A percentile compares a stretch with the other conserved stretches of the same genome.
phyloP scores from a whole-genome alignment of 2,113 vertebrate species.

The Paratilapia polleni region DNA sequence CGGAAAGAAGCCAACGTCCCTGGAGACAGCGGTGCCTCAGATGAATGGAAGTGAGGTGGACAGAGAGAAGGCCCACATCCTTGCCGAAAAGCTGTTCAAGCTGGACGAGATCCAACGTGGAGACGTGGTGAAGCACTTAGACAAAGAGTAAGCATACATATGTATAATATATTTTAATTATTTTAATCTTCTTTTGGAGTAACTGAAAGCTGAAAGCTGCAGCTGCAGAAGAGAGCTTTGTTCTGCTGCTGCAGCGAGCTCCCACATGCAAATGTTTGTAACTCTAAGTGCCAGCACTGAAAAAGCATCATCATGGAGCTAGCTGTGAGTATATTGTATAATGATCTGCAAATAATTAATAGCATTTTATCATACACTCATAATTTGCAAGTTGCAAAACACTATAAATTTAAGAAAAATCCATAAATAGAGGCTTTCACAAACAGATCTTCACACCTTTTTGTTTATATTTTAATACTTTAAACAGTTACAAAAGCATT shows the following conservation, averaged over 20 bases:
- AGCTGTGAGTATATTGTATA: no score
- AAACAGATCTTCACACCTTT: background rate
- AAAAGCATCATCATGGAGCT: no score
- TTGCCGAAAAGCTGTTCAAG: slow-evolving; percentile 76
- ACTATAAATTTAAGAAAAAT: background rate
- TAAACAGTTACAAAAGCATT: background rate
- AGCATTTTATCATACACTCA: background rate
- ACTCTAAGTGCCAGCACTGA: background rate
- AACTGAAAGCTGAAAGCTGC: background rate
- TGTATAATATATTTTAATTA: background rate
- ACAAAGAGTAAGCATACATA: slow-evolving; percentile 82
- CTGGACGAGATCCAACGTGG: slow-evolving; percentile 75
- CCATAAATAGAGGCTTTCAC: background rate
- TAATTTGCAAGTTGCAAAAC: background rate
- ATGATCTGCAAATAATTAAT: no score
- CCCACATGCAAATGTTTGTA: background rate
- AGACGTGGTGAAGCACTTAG: slow-evolving; percentile 81
- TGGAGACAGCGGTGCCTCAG: background rate
- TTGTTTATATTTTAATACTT: no score
- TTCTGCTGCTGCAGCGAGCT: no score
- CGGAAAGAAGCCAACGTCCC: slow-evolving; percentile 8
- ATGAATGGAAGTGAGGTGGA: slow-evolving; percentile 65
- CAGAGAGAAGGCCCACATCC: slow-evolving; percentile 63
- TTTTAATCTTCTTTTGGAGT: background rate
- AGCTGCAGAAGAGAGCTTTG: no score